Base-by-base conservation (phyloP, 2,797 vertebrate species). In the Acanthurus tractus region DNA sequence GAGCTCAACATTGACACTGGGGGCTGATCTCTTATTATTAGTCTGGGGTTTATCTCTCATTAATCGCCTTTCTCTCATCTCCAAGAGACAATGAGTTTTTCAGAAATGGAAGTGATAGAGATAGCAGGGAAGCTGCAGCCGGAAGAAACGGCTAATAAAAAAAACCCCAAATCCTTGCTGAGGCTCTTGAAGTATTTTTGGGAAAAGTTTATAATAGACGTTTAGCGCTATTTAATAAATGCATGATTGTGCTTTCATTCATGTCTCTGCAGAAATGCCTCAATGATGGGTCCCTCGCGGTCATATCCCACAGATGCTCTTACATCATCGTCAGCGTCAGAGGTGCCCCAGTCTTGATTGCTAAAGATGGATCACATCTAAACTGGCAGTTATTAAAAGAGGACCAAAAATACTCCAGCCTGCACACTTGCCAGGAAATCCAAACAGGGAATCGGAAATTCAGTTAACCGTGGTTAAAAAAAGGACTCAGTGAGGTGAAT, bases 371-470 rank as follows among this genome's bases (percentile, higher is more conserved):
- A 88, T 91, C 79, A 86, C 59, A 71, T 83, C 59, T 76, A 69
- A 88, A 80, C 81, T 85, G 76, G 77, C 76, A 80, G 77, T 70
- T 92, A 84, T 82, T 90, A 85, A 86, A 88, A 84, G 79, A 75
- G 25, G 67, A 82, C 61, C 64, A 72, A 81, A 87, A 91, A 88
- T 82, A 89, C 63, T 59, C 62, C 17, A 34, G 3, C 46, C 34
- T 22, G 23, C 59, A 64, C 67, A 20, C 42, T 74, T 59, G 69
- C 79, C 81, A 88, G 66, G 73, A 76, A 81, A 65, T 72, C 70
- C 75, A 82, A 83, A 84, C 22, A 76, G 66, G 62, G 72, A 58
- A n/a, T 68, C 9, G 6, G 68, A 83, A 74, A 82, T 70, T 72
- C 53, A 74, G 50, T 70, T 76, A 57, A 66, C 46, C 0, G 11